These are phyloP conservation scores for Larimichthys polyactis DNA, from an alignment of 2,113 vertebrate species.

Conservation along the genomic window DNA sequence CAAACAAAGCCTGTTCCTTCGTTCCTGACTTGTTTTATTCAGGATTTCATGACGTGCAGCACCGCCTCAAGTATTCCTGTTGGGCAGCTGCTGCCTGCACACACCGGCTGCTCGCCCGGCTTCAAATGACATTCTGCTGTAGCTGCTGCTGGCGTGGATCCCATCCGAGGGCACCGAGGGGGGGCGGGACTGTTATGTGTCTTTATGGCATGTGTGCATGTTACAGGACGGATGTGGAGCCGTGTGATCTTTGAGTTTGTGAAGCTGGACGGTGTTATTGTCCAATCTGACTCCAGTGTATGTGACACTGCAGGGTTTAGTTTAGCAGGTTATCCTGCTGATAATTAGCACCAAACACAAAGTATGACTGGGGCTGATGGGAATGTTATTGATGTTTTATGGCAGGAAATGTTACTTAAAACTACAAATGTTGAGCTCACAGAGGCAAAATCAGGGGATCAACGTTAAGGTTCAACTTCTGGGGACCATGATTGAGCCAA, in stretches of 20 bases:
- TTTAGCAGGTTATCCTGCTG: no score
- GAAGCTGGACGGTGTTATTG: neutral
- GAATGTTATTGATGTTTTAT: no score
- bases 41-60: constrained; percentile 24
- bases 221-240: constrained; percentile 35
- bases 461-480: no score
- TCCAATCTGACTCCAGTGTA: neutral
- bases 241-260: constrained; percentile 19
- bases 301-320: no score
- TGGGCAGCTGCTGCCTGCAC: constrained; percentile 72
- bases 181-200: constrained; percentile 56
- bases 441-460: no score
- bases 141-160: constrained; percentile 65
- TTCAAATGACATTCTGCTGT: constrained; percentile 73
- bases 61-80: constrained; percentile 61
- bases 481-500: no score
- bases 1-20: constrained; percentile 9
- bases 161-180: constrained; percentile 43
- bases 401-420: no score
- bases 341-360: no score
- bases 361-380: no score
- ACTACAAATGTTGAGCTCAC: no score
- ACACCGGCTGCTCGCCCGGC: constrained; percentile 54
- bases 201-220: constrained; percentile 30
- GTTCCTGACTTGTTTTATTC: constrained; percentile 18